Percentiles rank a stretch among this genome's conserved stretches.
Evolutionary conservation across 2,113 vertebrate genomes (phyloP).

Genomic region (Phasianus colchicus): DNA sequence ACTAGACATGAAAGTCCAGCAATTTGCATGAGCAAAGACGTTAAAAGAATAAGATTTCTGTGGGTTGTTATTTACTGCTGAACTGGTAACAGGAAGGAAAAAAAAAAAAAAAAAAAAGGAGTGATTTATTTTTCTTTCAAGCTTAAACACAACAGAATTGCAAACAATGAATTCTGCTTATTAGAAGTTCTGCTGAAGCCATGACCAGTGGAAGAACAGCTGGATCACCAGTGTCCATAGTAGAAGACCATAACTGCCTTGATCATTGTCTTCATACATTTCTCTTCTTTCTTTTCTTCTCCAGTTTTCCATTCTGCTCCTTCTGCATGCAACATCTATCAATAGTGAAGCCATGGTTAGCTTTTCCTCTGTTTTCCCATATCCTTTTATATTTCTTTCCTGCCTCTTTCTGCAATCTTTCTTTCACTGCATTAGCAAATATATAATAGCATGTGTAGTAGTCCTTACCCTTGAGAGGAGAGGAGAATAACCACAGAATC

Average conservation of each 20-base stretch:
- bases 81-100: neutral
- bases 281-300: neutral
- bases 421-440: neutral
- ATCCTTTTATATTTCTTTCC: neutral
- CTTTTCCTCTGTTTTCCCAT: neutral
- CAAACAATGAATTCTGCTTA: slow-evolving; percentile 42
- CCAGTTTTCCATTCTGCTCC: neutral
- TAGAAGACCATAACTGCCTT: neutral
- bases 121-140: neutral
- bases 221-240: neutral
- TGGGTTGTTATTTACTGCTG: neutral
- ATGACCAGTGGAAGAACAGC: neutral
- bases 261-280: neutral
- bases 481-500: too few species aligned
- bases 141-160: neutral
- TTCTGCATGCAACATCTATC: neutral
- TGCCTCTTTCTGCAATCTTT: neutral
- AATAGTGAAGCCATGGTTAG: neutral
- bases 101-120: neutral
- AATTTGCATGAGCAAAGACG: neutral
- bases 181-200: slow-evolving; percentile 40
- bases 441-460: neutral
- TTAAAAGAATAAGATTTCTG: neutral
- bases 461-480: neutral
- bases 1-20: neutral